Evolutionary conservation across 1,140 invertebrate genomes (phyloP).

Genomic region (Mya arenaria): DNA sequence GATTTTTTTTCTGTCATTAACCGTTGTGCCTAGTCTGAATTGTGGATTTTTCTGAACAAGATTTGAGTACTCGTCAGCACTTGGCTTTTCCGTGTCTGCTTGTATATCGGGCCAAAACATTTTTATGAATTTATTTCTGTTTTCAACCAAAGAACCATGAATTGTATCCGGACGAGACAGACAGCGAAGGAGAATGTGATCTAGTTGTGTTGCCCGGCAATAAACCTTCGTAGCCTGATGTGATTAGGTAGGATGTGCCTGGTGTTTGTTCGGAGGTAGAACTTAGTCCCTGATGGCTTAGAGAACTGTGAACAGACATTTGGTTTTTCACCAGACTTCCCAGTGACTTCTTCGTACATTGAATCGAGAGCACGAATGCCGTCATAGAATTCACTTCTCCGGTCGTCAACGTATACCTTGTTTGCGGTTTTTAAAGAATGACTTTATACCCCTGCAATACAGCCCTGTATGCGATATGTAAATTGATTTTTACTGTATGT

Average conservation of each 20-base stretch:
- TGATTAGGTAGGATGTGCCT: not conserved
- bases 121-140: not conserved
- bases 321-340: not conserved
- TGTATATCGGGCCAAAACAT: not conserved
- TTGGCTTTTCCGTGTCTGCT: not conserved
- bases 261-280: not conserved
- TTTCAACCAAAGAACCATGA: not conserved
- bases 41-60: not conserved
- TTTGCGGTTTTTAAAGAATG: not conserved
- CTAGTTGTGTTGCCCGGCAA: not conserved
- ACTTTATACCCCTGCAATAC: not conserved
- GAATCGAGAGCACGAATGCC: not conserved
- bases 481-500: not conserved
- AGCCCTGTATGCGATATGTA: not conserved
- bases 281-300: not conserved
- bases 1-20: not conserved
- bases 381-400: no score
- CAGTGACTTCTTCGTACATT: not conserved
- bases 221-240: constrained; percentile 7
- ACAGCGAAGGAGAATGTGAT: not conserved
- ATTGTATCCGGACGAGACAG: not conserved
- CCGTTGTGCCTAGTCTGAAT: not conserved
- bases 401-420: no score
- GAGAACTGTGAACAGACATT: not conserved
- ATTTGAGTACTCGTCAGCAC: not conserved